Percentiles rank a stretch among this genome's conserved stretches.
These are phyloP conservation scores for Campoplex nolae DNA, from an alignment of 2,888 invertebrate species.

Conservation along the genomic window DNA sequence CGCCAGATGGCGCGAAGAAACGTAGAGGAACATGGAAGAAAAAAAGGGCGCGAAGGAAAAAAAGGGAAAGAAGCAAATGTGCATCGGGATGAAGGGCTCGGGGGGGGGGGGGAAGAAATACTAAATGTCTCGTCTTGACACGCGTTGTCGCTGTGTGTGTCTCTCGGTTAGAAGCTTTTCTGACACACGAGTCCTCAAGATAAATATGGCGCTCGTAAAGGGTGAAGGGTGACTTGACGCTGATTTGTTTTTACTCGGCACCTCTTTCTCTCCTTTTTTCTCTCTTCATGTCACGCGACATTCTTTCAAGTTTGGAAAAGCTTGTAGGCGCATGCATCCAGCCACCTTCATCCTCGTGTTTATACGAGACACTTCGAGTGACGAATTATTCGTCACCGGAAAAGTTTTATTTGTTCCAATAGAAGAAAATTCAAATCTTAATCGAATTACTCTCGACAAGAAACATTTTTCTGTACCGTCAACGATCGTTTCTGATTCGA, in stretches of 20 bases:
- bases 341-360: background rate
- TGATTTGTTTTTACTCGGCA: conserved; percentile 36
- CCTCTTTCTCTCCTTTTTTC: background rate
- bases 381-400: background rate
- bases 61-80: conserved; percentile 68
- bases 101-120: conserved; percentile 19
- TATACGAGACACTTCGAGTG: background rate
- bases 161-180: conserved; percentile 7
- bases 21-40: conserved; percentile 27
- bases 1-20: conserved; percentile 39
- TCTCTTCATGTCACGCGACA: conserved; percentile 1
- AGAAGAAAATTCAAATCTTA: background rate
- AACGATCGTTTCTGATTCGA: background rate
- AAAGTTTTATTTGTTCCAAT: background rate
- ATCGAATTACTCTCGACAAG: background rate
- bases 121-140: conserved; percentile 35
- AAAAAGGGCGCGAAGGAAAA: conserved; percentile 70
- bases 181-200: conserved; percentile 42
- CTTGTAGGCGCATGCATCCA: background rate
- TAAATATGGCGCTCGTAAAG: conserved; percentile 30
- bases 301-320: conserved; percentile 4
- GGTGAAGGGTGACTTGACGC: conserved; percentile 31
- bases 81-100: conserved; percentile 31
- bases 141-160: conserved; percentile 20
- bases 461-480: background rate